phyloP scores from a whole-genome alignment of 2,888 invertebrate species.

The Pterostichus niger region DNA sequence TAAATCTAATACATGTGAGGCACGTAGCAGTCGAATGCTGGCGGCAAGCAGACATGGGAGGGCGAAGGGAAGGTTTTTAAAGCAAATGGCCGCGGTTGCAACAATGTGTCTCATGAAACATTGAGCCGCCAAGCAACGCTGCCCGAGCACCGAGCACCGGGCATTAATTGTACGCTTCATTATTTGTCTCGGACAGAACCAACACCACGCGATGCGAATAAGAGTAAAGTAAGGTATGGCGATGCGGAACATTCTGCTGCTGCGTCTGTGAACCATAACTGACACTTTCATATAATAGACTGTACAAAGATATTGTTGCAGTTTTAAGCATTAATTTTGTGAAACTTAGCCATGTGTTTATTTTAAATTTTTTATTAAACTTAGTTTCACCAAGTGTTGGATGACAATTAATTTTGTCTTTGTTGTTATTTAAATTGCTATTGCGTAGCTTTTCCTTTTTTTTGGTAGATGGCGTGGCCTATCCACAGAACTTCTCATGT shows the following conservation, averaged over 20 bases:
- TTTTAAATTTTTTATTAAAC: no score
- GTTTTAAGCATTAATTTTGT: no score
- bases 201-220: slow-evolving; percentile 30
- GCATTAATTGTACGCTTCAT: slow-evolving; percentile 63
- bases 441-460: no score
- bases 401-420: no score
- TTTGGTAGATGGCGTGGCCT: no score
- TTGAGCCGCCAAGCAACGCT: slow-evolving; percentile 43
- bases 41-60: slow-evolving; percentile 69
- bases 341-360: no score
- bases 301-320: no score
- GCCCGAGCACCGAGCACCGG: slow-evolving; percentile 48
- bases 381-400: no score
- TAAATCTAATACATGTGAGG: slow-evolving; percentile 31
- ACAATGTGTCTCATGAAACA: slow-evolving; percentile 64
- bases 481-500: no score
- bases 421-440: no score
- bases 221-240: slow-evolving; percentile 12
- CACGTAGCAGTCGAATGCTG: slow-evolving; percentile 68
- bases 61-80: slow-evolving; percentile 30
- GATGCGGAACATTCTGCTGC: slow-evolving; percentile 7
- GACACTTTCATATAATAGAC: no score
- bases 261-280: no score
- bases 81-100: slow-evolving; percentile 58
- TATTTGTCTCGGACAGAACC: slow-evolving; percentile 45